A percentile compares a stretch with the other conserved stretches of the same genome.
These are phyloP conservation scores for Arvicanthis niloticus DNA, from an alignment of 2,113 vertebrate genomes.

Conservation along the genomic window DNA sequence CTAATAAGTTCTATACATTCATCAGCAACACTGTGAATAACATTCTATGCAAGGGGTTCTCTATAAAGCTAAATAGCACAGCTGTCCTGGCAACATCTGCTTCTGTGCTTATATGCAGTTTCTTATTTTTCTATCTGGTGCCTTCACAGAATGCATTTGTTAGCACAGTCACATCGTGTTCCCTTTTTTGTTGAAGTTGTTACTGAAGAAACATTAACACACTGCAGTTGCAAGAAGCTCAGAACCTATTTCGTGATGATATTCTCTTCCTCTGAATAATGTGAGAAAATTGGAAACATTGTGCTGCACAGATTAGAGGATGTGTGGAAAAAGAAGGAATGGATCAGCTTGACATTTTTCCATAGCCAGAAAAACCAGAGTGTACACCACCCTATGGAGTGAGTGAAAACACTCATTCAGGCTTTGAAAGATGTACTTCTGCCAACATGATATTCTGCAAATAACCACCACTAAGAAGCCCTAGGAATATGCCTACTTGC, in stretches of 20 bases:
- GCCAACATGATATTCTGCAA: no score
- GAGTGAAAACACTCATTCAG: background rate
- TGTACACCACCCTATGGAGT: rapidly evolving
- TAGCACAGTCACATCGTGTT: background rate
- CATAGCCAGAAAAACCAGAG: background rate
- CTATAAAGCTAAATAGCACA: background rate
- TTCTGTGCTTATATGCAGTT: background rate
- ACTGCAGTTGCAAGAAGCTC: background rate
- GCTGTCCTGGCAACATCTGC: background rate
- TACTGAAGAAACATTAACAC: background rate
- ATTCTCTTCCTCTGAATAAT: background rate
- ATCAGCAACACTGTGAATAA: background rate
- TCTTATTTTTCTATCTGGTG: background rate
- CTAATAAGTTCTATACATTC: background rate
- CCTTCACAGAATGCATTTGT: background rate
- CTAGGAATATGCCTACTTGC: background rate
- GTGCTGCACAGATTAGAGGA: background rate
- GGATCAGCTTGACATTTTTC: background rate
- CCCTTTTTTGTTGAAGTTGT: background rate
- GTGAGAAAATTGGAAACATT: background rate
- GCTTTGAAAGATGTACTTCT: background rate
- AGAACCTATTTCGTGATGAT: background rate
- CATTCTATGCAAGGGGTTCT: rapidly evolving
- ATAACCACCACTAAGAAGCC: background rate
- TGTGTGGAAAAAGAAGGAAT: background rate